Base-by-base conservation (phyloP, 1,140 invertebrate genomes). In the Latrodectus geometricus region DNA sequence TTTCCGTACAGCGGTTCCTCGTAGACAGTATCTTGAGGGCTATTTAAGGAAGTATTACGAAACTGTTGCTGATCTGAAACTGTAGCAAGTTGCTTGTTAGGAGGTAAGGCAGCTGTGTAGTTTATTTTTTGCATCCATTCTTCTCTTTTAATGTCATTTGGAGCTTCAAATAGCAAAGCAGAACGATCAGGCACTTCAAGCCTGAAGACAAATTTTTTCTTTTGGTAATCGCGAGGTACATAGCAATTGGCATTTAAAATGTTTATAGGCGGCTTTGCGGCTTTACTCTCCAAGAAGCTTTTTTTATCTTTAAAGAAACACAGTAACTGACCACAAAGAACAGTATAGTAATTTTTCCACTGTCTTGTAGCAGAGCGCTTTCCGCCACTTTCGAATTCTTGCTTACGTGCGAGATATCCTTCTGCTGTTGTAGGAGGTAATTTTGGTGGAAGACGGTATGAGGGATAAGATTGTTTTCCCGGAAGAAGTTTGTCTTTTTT, bases 251-350 rank as follows among this genome's bases (percentile, higher is more conserved):
- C 95, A 88, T 97, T 95, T 87, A 96, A 94, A 77, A 99, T 95
- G 72, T 95, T 96, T 9, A 99, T 94, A 0, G 98, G 97, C 0
- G 97, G 95, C 0, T 96, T 95, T 0, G 96, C 96, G 92, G 98
- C 97, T 88, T 95, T 94, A 86, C 92, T 92, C 81, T 94, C 94
- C 61, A 94, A 92, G 91, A 98, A 98, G 92, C 98, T 97, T 87
- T 95, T 94, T 89, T 96, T 95, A 90, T 98, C 97, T 90, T 98
- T 97, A 92, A 99, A 99, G 95, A 99, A 99, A 92, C 97, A 99
- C 48, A 99, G 92, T 85, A 99, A 91, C 91, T 99, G 98, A 0
- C 98, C 98, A 90, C 97, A 99, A 0, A 99, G 92, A 52, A 99
- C 97, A 5, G 96, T 97, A 91, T 99, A 98, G 91, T 96, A 97